Evolutionary conservation across 2,113 vertebrate genomes (phyloP), one percentile per base, ranked within the genome.

Genomic region (Festucalex cinctus): DNA sequence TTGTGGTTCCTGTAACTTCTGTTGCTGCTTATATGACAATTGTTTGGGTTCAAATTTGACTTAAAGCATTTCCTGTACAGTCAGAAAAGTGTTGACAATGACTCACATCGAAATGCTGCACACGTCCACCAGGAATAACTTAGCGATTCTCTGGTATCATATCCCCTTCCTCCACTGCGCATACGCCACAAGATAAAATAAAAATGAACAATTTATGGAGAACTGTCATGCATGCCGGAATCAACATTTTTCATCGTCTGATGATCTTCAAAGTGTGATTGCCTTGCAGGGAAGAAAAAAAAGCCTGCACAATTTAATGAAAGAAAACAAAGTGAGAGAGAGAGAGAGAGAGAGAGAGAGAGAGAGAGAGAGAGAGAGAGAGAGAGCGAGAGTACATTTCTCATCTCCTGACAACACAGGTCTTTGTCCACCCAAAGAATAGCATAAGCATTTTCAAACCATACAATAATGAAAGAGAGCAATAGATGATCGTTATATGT

Each of bases 251-350:
- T 80, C 39, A 80, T 68, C 60, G 81, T 84, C 59, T 14, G 20
- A 39, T 13, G n/a, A 62, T 24, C 37, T 78, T 69, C 71, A 74
- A 72, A 69, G 63, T 72, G 74, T 78, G 68, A 84, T 77, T 79
- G 79, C 22, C 44, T 4, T 68, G 58, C 53, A 61, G 49, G 17
- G 39, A 6, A 6, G 12, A 3, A 32, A 63, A 63, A 64, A 68
- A 69, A 46, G 35, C 65, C 36, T 65, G 74, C 72, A 72, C 70
- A 77, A 81, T 88, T 86, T 84, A 85, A 87, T 86, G 77, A 86
- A 70, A 76, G 83, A 74, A 84, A 72, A 76, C 75, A 65, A 75
- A 82, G 87, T 78, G 71, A 80, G 78, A 69, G 63, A 65, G 28
- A 43, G 20, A 49, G 20, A 6, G 19, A 9, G 46, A 44, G 46